Conservation (phyloP, 2,113 vertebrate species). For the Pelecanus crispus region DNA sequence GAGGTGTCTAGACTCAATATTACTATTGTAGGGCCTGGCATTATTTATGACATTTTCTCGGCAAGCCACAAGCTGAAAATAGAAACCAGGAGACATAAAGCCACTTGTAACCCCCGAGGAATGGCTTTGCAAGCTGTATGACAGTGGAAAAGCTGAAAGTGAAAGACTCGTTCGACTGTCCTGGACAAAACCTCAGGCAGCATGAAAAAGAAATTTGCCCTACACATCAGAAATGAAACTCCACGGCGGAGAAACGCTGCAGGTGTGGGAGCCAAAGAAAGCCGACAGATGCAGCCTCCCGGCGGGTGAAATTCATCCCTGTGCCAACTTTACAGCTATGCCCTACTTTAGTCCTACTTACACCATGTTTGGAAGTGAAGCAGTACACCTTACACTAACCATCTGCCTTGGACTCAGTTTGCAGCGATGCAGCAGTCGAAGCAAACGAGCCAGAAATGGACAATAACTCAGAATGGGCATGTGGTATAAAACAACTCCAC, state of each 20-base stretch:
- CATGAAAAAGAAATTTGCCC: slow-evolving; percentile 32
- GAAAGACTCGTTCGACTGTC: neutral
- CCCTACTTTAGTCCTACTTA: neutral
- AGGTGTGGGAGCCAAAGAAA: neutral
- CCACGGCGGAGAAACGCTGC: fast-evolving
- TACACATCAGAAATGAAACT: neutral
- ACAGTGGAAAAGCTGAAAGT: slow-evolving; percentile 57
- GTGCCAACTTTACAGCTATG: neutral
- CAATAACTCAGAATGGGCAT: neutral
- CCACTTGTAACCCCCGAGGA: slow-evolving; percentile 46
- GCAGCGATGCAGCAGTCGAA: neutral
- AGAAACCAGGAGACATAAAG: slow-evolving; percentile 60
- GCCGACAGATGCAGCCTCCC: neutral
- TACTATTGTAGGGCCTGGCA: slow-evolving; percentile 60
- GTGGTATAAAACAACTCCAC: neutral
- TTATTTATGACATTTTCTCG: slow-evolving; percentile 65
- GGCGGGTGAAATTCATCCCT: neutral
- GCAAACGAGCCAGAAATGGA: neutral
- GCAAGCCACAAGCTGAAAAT: slow-evolving; percentile 56
- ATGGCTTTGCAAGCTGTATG: slow-evolving; percentile 49
- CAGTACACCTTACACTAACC: slow-evolving; percentile 26
- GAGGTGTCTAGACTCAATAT: slow-evolving; percentile 67
- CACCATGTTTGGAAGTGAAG: slow-evolving; percentile 14
- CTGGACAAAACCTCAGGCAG: slow-evolving; percentile 16
- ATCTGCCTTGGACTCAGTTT: neutral